These are phyloP conservation scores for Amphimallon solstitiale DNA, from an alignment of 2,888 invertebrate genomes.

Conservation along the genomic window DNA sequence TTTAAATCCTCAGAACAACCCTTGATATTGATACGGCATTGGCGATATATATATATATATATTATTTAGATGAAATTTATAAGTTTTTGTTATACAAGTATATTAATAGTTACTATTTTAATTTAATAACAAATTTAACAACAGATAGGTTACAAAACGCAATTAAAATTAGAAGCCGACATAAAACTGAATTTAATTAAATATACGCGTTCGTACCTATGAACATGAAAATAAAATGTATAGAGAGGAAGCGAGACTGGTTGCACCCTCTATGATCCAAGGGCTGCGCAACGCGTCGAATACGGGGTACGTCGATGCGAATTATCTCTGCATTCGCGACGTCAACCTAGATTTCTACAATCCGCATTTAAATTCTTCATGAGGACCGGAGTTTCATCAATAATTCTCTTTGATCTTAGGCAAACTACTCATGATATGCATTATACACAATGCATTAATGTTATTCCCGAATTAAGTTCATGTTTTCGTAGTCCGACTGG, in stretches of 20 bases:
- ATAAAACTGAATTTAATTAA: too few relatives aligned
- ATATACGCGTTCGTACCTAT: too few relatives aligned
- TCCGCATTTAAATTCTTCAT: constrained; percentile 29
- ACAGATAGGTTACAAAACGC: too few relatives aligned
- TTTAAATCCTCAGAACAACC: too few relatives aligned
- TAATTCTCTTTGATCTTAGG: constrained; percentile 54
- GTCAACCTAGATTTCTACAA: constrained; percentile 28
- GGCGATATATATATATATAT: too few relatives aligned
- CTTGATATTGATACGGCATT: too few relatives aligned
- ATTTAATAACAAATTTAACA: too few relatives aligned
- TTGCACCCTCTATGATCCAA: constrained; percentile 28
- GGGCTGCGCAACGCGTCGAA: constrained; percentile 6
- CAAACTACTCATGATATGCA: constrained; percentile 32
- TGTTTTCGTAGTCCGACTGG: constrained; percentile 3
- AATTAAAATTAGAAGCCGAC: too few relatives aligned
- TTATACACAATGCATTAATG: constrained; percentile 32
- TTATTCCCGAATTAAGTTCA: constrained; percentile 30
- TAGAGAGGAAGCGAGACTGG: constrained; percentile 10
- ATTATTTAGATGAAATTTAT: too few relatives aligned
- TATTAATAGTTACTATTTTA: too few relatives aligned
- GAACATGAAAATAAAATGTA: too few relatives aligned
- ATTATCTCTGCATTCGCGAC: constrained; percentile 10
- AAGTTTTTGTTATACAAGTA: too few relatives aligned
- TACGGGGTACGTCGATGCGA: constrained; percentile 18
- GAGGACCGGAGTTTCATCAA: constrained; percentile 47